Evolutionary conservation across 2,113 vertebrate species (phyloP).

Genomic region (Pimephales promelas): DNA sequence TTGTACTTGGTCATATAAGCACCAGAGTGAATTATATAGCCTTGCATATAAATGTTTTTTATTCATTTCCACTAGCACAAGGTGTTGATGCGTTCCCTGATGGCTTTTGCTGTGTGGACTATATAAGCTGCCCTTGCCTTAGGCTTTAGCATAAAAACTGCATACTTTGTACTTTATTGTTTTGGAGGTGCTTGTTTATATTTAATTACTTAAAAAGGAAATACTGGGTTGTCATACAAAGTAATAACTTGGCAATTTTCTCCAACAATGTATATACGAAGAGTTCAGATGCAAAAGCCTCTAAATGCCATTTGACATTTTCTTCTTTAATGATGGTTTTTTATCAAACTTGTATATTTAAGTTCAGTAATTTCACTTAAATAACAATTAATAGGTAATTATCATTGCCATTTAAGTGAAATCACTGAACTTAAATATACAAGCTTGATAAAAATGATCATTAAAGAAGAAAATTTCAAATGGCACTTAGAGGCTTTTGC

Average conservation of each 20-base stretch:
- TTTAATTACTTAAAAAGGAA: slow-evolving; percentile 43
- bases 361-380: too few relatives aligned
- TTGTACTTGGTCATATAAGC: background rate
- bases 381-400: too few relatives aligned
- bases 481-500: too few relatives aligned
- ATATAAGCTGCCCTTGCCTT: slow-evolving; percentile 51
- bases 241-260: background rate
- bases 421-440: too few relatives aligned
- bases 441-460: too few relatives aligned
- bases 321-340: too few relatives aligned
- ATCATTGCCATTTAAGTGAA: too few relatives aligned
- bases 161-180: slow-evolving; percentile 30
- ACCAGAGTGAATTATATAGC: slow-evolving; percentile 2
- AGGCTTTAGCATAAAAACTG: slow-evolving; percentile 38
- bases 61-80: slow-evolving; percentile 27
- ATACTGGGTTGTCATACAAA: background rate
- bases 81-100: slow-evolving; percentile 33
- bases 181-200: slow-evolving; percentile 41
- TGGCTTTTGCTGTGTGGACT: slow-evolving; percentile 44
- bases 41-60: slow-evolving; percentile 6
- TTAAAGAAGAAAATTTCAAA: too few relatives aligned
- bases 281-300: too few relatives aligned
- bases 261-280: background rate
- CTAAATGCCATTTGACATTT: too few relatives aligned
- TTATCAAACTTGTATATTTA: too few relatives aligned